Evolutionary conservation across 2,888 invertebrate genomes (phyloP).

Genomic region (Phalera bucephala): DNA sequence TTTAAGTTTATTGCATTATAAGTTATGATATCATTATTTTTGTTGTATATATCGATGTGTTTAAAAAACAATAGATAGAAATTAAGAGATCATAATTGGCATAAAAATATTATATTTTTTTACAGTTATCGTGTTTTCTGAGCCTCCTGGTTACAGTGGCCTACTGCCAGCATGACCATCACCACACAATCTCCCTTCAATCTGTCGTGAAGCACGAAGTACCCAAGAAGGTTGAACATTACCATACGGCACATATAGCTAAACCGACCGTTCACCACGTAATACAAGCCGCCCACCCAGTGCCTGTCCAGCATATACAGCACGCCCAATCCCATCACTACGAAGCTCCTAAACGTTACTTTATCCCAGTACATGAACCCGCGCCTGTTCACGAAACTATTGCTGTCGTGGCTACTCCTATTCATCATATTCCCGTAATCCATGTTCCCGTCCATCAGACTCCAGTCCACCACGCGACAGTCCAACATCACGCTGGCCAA

Average conservation of each 20-base stretch:
- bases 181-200: slow-evolving; percentile 33
- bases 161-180: slow-evolving; percentile 43
- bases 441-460: slow-evolving; percentile 7
- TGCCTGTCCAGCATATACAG: too few relatives aligned
- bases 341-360: slow-evolving; percentile 29
- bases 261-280: slow-evolving; percentile 8
- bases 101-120: background rate
- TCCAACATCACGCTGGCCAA: slow-evolving; percentile 1
- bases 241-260: slow-evolving; percentile 7
- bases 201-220: slow-evolving; percentile 48
- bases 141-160: slow-evolving; percentile 32
- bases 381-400: slow-evolving; percentile 37
- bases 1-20: too few relatives aligned
- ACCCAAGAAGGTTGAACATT: slow-evolving; percentile 38
- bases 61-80: too few relatives aligned
- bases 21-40: too few relatives aligned
- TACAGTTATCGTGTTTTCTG: slow-evolving; percentile 23
- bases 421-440: slow-evolving; percentile 24
- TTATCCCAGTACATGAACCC: slow-evolving; percentile 31
- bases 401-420: slow-evolving; percentile 32
- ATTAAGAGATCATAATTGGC: too few relatives aligned
- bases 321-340: slow-evolving; percentile 14
- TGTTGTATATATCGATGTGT: too few relatives aligned
- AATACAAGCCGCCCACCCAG: slow-evolving; percentile 16
- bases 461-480: slow-evolving; percentile 1